Conservation (phyloP, 1,140 invertebrate genomes). For the Pentalonia nigronervosa region DNA sequence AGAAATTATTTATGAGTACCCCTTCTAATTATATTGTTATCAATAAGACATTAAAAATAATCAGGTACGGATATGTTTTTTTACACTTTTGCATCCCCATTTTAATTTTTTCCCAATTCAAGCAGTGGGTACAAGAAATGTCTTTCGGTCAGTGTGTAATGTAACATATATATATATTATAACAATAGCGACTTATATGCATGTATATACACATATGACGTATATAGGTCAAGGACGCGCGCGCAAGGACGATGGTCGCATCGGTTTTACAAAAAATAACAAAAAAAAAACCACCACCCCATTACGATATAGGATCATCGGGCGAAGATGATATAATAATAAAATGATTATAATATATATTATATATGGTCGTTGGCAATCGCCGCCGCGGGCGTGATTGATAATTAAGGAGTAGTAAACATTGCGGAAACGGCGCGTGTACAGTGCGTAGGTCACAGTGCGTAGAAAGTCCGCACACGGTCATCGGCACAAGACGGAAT, state of each 20-base stretch:
- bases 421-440: neutral
- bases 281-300: neutral
- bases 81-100: too few species aligned
- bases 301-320: neutral
- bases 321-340: too few species aligned
- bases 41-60: too few species aligned
- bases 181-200: neutral
- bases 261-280: too few species aligned
- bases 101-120: too few species aligned
- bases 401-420: slow-evolving; percentile 12
- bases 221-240: neutral
- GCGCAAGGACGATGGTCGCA: neutral
- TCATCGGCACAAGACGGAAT: neutral
- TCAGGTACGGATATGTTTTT: too few species aligned
- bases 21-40: too few species aligned
- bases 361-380: neutral
- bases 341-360: neutral
- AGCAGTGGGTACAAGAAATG: neutral
- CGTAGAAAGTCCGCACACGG: slow-evolving; percentile 5
- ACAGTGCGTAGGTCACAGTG: neutral
- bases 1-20: too few species aligned
- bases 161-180: neutral
- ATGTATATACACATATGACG: neutral
- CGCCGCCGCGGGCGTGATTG: neutral
- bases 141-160: neutral